phyloP scores from a whole-genome alignment of 2,797 vertebrate genomes.

The Sternarchorhynchus goeldii region DNA sequence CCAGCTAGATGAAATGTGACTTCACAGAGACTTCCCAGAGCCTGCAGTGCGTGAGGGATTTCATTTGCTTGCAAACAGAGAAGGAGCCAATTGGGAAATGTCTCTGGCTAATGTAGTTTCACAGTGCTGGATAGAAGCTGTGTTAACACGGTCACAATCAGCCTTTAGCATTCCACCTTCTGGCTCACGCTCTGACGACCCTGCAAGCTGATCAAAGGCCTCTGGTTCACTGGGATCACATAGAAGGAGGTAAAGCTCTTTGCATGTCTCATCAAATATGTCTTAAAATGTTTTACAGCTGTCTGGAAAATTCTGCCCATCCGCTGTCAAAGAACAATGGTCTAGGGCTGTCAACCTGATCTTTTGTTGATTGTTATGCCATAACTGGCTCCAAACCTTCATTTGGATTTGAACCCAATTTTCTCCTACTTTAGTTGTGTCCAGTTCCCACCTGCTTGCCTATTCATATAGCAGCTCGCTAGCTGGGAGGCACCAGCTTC shows the following conservation, averaged over 20 bases:
- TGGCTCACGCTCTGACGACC: not conserved
- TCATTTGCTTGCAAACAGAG: conserved; percentile 1
- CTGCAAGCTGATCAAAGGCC: not conserved
- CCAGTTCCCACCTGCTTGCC: too few species aligned
- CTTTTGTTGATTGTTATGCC: not conserved
- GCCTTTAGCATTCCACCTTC: conserved; percentile 10
- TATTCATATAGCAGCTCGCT: too few species aligned
- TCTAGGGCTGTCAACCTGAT: not conserved
- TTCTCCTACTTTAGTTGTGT: not conserved
- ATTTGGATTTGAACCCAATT: not conserved
- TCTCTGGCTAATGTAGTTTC: not conserved
- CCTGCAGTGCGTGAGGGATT: not conserved
- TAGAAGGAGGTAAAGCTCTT: not conserved
- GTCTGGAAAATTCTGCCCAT: not conserved
- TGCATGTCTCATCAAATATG: conserved; percentile 6
- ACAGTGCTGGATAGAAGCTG: not conserved
- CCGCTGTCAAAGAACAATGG: too few species aligned
- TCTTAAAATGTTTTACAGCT: conserved; percentile 2
- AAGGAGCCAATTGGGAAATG: not conserved
- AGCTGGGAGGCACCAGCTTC: not conserved
- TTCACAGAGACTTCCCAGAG: not conserved
- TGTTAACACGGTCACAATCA: not conserved
- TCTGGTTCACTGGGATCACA: not conserved
- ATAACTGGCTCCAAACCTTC: too few species aligned
- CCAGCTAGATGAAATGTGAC: not conserved